These are phyloP conservation scores for Lasioglossum marginatum DNA, from an alignment of 2,888 invertebrate genomes.

Conservation along the genomic window DNA sequence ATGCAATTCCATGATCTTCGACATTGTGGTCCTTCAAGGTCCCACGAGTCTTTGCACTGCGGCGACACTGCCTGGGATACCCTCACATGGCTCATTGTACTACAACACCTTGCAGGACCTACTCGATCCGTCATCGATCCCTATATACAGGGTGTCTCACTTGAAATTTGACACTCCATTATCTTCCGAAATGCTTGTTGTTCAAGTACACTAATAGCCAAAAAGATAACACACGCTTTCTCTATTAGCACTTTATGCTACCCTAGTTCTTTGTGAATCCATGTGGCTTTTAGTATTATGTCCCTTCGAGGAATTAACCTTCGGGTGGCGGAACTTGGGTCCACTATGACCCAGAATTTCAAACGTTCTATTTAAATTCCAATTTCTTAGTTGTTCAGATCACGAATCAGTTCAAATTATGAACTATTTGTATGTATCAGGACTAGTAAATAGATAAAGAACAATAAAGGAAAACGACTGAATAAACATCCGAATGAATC, in stretches of 20 bases:
- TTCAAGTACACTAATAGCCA: too few species aligned
- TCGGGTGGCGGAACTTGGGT: not conserved
- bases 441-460: not conserved
- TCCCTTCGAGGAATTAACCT: not conserved
- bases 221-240: too few species aligned
- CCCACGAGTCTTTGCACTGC: not conserved
- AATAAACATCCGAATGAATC: not conserved
- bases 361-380: too few species aligned
- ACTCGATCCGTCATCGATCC: not conserved
- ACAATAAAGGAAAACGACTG: not conserved
- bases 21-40: not conserved
- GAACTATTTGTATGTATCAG: not conserved
- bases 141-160: not conserved
- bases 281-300: not conserved
- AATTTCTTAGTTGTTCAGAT: too few species aligned
- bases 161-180: not conserved
- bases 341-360: too few species aligned
- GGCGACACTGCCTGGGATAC: not conserved
- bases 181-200: not conserved
- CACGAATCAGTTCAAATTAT: not conserved
- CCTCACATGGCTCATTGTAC: not conserved
- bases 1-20: not conserved
- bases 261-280: not conserved
- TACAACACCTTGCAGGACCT: not conserved
- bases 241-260: not conserved